Evolutionary conservation across 2,797 vertebrate genomes (phyloP), one percentile per base, ranked within the genome.

Genomic region (Typhlichthys eigenmanni): DNA sequence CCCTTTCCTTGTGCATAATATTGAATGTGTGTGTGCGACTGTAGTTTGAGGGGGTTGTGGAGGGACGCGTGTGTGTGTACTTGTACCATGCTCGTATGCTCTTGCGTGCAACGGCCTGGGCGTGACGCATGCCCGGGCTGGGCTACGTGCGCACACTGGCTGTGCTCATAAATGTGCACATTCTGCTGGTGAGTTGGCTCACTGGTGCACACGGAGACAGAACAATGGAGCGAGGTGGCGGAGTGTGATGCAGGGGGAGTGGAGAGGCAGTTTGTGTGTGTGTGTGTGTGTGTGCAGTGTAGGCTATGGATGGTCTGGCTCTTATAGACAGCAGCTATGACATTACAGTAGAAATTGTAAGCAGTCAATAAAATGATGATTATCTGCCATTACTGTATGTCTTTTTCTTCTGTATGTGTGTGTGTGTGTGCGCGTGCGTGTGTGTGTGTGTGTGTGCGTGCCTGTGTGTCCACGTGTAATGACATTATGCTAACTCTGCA

Each of bases 331-430:
- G 71, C 76, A 85, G 89, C 90, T 87, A 78, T 84, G 81, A 82
- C 91, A 88, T 91, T 85, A 86, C 84, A 87, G 82, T 85, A 71
- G 80, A 90, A 90, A 93, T 92, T 91, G 89, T 81, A 89, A 72
- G 60, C 85, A 90, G 85, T 89, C 88, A 93, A 93, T 90, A 86
- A 82, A 78, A 80, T 82, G 78, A 72, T 58, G 57, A 24, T 68
- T 57, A 67, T 50, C 19, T 49, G 47, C 29, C 63, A 72, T 66
- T 43, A 68, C 59, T 60, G 59, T 76, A 50, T 55, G 66, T 46
- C 68, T 47, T 78, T 50, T 72, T 45, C 47, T 16, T 47, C 45
- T 58, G 45, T 58, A 45, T 58, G 45, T 58, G 57, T 13, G 58
- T 48, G 47, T 49, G 46, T 49, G 58, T 48, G 47, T 50, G 58